Conservation (phyloP, 2,888 invertebrate genomes). For the Agriopis leucophaearia region DNA sequence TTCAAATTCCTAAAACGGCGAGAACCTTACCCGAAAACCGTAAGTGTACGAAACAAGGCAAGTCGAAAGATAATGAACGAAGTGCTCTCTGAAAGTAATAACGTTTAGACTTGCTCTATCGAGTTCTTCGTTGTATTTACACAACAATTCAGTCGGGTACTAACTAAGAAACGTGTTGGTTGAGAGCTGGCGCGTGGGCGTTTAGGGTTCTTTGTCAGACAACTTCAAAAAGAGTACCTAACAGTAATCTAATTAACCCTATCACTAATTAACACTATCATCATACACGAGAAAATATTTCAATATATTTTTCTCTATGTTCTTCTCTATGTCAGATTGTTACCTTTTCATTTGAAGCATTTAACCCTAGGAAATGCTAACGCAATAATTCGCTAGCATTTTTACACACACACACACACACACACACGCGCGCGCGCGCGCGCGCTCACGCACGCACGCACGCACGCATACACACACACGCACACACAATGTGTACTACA, state of each 20-base stretch:
- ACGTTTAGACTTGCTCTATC: slow-evolving; percentile 57
- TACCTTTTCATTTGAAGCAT: too few relatives aligned
- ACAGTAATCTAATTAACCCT: not conserved
- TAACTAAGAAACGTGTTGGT: slow-evolving; percentile 41
- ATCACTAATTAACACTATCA: too few relatives aligned
- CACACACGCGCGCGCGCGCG: too few relatives aligned
- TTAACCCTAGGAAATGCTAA: too few relatives aligned
- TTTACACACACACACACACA: too few relatives aligned
- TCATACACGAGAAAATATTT: too few relatives aligned
- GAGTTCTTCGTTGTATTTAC: slow-evolving; percentile 61
- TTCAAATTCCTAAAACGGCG: slow-evolving; percentile 30
- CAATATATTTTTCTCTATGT: too few relatives aligned
- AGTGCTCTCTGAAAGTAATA: slow-evolving; percentile 63
- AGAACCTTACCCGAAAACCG: slow-evolving; percentile 23
- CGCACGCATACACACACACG: too few relatives aligned
- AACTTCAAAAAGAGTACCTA: not conserved
- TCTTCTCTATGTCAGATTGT: too few relatives aligned
- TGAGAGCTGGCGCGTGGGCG: slow-evolving; percentile 10
- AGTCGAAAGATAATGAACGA: slow-evolving; percentile 60
- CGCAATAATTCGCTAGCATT: too few relatives aligned
- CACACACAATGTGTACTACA: too few relatives aligned
- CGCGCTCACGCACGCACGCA: too few relatives aligned
- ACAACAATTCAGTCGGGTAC: slow-evolving; percentile 58
- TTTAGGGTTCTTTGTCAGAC: not conserved
- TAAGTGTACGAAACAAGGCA: slow-evolving; percentile 35